A percentile compares a stretch with the other conserved stretches of the same genome.
Evolutionary conservation across 2,797 vertebrate genomes (phyloP).

Genomic region (Nannoperca obscura): DNA sequence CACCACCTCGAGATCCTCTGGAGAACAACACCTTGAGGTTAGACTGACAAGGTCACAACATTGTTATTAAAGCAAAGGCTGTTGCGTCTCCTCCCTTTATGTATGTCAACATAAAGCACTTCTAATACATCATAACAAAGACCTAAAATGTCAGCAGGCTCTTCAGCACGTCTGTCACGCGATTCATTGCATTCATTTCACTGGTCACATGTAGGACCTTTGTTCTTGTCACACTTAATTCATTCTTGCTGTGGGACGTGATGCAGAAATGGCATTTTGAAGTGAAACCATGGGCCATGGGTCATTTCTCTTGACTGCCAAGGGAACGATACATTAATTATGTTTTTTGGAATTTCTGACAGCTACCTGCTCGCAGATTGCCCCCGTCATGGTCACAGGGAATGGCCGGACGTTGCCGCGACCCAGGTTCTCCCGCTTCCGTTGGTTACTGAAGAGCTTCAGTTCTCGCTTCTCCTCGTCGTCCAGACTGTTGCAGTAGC

Average conservation of each 20-base stretch:
- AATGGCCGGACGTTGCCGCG: conserved; percentile 95
- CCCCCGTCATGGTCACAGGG: conserved; percentile 97
- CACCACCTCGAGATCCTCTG: not conserved
- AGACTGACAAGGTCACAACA: conserved; percentile 41
- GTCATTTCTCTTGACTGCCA: not conserved
- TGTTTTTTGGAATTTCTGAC: not conserved
- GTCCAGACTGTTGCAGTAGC: conserved; percentile 96
- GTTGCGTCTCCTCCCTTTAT: conserved; percentile 39
- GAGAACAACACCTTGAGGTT: conserved; percentile 5
- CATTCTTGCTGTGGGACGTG: not conserved
- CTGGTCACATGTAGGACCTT: conserved; percentile 24
- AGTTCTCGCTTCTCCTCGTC: conserved; percentile 98
- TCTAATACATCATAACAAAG: conserved; percentile 47
- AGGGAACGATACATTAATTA: not conserved
- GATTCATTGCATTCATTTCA: conserved; percentile 35
- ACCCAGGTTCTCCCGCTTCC: conserved; percentile 96
- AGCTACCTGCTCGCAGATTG: conserved; percentile 96
- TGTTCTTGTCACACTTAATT: conserved; percentile 28
- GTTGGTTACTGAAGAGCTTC: conserved; percentile 97
- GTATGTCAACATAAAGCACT: conserved; percentile 48
- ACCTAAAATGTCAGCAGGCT: conserved; percentile 47
- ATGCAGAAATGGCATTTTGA: conserved; percentile 36
- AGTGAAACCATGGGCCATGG: not conserved
- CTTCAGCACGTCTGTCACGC: conserved; percentile 28
- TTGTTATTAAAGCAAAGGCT: conserved; percentile 12